Evolutionary conservation across 2,888 invertebrate species (phyloP).

Genomic region (Anthophora plumipes): DNA sequence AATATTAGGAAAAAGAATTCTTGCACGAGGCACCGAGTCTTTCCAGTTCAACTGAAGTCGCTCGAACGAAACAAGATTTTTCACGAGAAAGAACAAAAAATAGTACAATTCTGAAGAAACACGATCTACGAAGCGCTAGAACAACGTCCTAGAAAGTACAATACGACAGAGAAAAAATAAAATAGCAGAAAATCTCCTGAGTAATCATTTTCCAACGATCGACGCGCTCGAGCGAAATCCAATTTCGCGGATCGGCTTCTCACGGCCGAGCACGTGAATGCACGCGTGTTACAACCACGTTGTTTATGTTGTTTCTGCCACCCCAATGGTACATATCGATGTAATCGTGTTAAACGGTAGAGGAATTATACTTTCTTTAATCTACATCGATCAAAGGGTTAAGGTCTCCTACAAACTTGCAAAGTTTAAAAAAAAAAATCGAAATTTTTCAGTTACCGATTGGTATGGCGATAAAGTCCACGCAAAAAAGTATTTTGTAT

Average conservation of each 20-base stretch:
- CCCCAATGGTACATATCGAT: too few species aligned
- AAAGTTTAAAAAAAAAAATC: too few species aligned
- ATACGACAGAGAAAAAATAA: not conserved
- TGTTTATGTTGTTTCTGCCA: constrained; percentile 14
- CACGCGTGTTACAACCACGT: constrained; percentile 55
- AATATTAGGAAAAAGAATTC: not conserved
- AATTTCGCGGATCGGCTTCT: constrained; percentile 66
- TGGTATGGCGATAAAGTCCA: too few species aligned
- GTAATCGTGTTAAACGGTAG: too few species aligned
- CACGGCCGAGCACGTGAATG: constrained; percentile 58
- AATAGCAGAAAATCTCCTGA: constrained; percentile 25
- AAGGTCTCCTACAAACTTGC: too few species aligned
- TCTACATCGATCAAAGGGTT: too few species aligned
- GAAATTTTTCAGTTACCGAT: too few species aligned
- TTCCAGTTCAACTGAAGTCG: too few species aligned
- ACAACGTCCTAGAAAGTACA: not conserved
- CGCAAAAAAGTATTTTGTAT: too few species aligned
- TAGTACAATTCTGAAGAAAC: not conserved
- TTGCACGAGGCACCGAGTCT: not conserved
- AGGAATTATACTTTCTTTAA: too few species aligned
- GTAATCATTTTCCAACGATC: constrained; percentile 55
- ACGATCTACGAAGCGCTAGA: constrained; percentile 36
- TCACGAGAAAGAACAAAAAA: too few species aligned
- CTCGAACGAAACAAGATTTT: too few species aligned
- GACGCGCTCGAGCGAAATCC: constrained; percentile 56